Conservation (phyloP, 2,797 vertebrate species). For the Parauchenoglanis ngamensis region DNA sequence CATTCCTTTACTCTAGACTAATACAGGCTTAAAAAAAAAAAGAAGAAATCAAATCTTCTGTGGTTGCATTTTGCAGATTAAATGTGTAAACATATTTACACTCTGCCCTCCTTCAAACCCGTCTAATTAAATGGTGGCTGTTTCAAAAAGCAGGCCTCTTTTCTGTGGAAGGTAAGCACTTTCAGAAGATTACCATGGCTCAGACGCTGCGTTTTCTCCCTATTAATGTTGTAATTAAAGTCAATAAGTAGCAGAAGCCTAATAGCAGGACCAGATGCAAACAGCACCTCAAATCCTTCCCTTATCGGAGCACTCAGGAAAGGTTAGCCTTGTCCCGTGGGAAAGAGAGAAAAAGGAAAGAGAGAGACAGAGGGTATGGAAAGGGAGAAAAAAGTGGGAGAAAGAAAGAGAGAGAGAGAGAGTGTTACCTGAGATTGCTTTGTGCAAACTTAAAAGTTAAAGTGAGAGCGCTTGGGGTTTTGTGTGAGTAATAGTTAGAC, state of each 20-base stretch:
- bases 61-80: conserved; percentile 57
- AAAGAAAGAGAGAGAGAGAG: background rate
- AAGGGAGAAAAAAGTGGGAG: background rate
- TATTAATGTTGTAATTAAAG: conserved; percentile 65
- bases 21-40: background rate
- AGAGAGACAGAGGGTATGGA: background rate
- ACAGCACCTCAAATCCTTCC: conserved; percentile 45
- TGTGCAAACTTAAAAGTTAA: conserved; percentile 64
- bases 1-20: background rate
- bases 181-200: conserved; percentile 57
- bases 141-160: conserved; percentile 47
- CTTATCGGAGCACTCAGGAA: conserved; percentile 58
- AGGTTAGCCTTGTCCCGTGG: conserved; percentile 44
- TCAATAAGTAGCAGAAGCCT: conserved; percentile 54
- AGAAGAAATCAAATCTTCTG: conserved; percentile 26
- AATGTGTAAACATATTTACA: conserved; percentile 51
- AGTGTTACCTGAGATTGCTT: conserved; percentile 50
- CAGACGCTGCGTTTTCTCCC: conserved; percentile 55
- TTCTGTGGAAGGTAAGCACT: conserved; percentile 47
- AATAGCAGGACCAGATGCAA: conserved; percentile 45
- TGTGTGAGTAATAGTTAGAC: conserved; percentile 13
- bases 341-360: conserved; percentile 22
- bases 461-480: conserved; percentile 27
- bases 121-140: conserved; percentile 52
- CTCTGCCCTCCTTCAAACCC: conserved; percentile 34